These are phyloP conservation scores for Chorisops tibialis DNA, from an alignment of 2,888 invertebrate species.

Conservation along the genomic window DNA sequence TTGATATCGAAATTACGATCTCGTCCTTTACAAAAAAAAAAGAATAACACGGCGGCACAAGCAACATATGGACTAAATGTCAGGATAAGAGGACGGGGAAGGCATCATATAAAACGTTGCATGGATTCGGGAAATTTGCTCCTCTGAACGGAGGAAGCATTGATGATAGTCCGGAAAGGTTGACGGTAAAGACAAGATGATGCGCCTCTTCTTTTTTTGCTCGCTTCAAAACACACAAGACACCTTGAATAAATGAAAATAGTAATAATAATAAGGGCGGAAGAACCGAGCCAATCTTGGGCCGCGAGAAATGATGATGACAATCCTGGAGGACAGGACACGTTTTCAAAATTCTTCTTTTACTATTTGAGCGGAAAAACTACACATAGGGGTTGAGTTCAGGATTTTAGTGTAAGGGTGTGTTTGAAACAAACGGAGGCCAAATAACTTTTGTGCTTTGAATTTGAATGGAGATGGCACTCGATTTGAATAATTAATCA, in stretches of 20 bases:
- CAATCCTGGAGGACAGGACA: too few relatives aligned
- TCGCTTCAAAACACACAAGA: constrained; percentile 21
- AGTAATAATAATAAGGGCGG: constrained; percentile 20
- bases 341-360: too few relatives aligned
- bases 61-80: constrained; percentile 27
- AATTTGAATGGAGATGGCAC: constrained; percentile 30
- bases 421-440: too few relatives aligned
- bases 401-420: too few relatives aligned
- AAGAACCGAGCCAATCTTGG: constrained; percentile 24
- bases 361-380: too few relatives aligned
- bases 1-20: constrained; percentile 27
- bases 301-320: background rate
- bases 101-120: constrained; percentile 9
- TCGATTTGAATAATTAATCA: constrained; percentile 27
- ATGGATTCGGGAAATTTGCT: constrained; percentile 1
- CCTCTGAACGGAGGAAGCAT: too few relatives aligned
- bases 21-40: constrained; percentile 4
- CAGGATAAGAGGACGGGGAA: constrained; percentile 15
- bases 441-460: constrained; percentile 21
- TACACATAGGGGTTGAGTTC: too few relatives aligned
- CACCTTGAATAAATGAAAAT: constrained; percentile 30
- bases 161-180: too few relatives aligned
- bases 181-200: too few relatives aligned
- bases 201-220: too few relatives aligned
- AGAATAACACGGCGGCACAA: too few relatives aligned